These are phyloP conservation scores for roundworm (Caenorhabditis elegans) DNA, from an alignment of 1,140 invertebrate genomes.

Conservation along the genomic window WBcel235 BX284604.4:11059501-11060000, in stretches of 20 bases:
- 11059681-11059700: neutral
- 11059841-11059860: constrained; percentile 1
- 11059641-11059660: too few relatives aligned
- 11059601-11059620: neutral
- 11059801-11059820: neutral
- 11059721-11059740: neutral
- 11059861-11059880: too few relatives aligned
- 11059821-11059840: constrained; percentile 8
- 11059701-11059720: neutral
- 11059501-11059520: neutral
- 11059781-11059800: neutral
- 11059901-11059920: too few relatives aligned
- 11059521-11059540: constrained; percentile 11
- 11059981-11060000: too few relatives aligned
- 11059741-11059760: constrained; percentile 19
- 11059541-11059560: neutral
- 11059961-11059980: too few relatives aligned
- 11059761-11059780: constrained; percentile 21
- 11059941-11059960: too few relatives aligned
- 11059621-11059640: neutral
- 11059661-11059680: too few relatives aligned
- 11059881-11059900: too few relatives aligned
- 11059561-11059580: neutral
- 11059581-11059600: neutral
- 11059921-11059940: too few relatives aligned